Base-by-base conservation (phyloP, 2,888 invertebrate species). In the Halocaridina rubra region DNA sequence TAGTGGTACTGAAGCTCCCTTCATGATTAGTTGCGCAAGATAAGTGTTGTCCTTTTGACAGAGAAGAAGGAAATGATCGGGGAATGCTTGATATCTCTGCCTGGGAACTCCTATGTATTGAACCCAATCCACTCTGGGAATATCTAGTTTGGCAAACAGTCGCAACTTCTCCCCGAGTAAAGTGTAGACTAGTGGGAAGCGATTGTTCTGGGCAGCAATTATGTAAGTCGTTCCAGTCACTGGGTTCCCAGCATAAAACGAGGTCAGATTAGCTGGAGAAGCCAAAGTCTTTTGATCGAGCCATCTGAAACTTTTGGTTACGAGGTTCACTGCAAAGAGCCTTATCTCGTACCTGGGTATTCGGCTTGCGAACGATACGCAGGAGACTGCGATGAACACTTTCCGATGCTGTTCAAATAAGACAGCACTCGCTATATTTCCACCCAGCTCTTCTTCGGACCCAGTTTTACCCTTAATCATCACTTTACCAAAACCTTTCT, bases 61-160 rank as follows among this genome's bases (percentile, higher is more conserved):
- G 16, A 81, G 75, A 22, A 81, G 76, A n/a, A 81, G 53, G 67
- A 57, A 76, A 24, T 81, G 81, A 19, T 19, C 24, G 22, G 79
- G 79, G 53, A 46, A 30, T 67, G 79, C 1, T 13, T 22, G 29
- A 24, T n/a, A 5, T 29, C 22, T 22, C 29, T 10, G 22, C 7
- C 22, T 16, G 53, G 61, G 61, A 22, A 59, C 46, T 5, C 29
- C 13, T 0, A 84, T 5, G 61, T 84, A 22, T 30, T 84, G 72
- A 1, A 10, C n/a, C 82, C 82, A 84, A n/a, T 30, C 33, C 5
- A 78, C 64, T 46, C 61, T 4, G 10, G 57, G 39, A 16, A 72
- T 71, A 16, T 74, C 78, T 16, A 84, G 46, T 3, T 61, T 19
- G 0, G 78, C 78, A 16, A 84, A 32, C 10, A 53, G 64, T 53